phyloP scores from a whole-genome alignment of 2,797 vertebrate genomes.

The Ciconia nigra region DNA sequence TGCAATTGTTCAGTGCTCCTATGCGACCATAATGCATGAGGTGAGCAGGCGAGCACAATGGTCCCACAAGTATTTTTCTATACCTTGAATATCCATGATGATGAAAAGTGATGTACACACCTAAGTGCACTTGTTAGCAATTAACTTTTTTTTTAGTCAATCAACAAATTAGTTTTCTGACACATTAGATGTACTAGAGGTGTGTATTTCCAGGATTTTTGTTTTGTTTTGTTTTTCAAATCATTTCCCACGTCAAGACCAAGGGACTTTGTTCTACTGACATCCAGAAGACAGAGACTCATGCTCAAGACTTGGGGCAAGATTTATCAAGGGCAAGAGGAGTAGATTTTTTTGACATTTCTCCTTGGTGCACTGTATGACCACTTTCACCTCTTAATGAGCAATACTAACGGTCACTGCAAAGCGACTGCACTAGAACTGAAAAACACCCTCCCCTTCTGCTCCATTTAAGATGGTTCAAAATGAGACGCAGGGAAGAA shows the following conservation, averaged over 20 bases:
- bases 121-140: neutral
- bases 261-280: neutral
- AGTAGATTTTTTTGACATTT: neutral
- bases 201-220: neutral
- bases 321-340: neutral
- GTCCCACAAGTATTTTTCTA: neutral
- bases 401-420: neutral
- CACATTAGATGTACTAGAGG: neutral
- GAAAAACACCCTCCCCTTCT: rapidly evolving
- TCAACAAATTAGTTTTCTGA: neutral
- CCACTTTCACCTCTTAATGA: neutral
- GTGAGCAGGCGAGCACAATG: neutral
- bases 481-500: neutral
- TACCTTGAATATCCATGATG: neutral
- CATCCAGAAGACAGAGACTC: neutral
- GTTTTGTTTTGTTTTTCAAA: neutral
- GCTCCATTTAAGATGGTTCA: neutral
- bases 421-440: neutral
- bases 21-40: neutral
- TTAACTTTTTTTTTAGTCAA: neutral
- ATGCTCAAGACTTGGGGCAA: neutral
- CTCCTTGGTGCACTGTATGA: neutral
- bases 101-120: neutral
- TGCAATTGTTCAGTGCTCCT: neutral
- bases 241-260: neutral